Percentiles rank a stretch among this genome's conserved stretches.
These are phyloP conservation scores for Limosa lapponica DNA, from an alignment of 2,797 vertebrate species.

Conservation along the genomic window DNA sequence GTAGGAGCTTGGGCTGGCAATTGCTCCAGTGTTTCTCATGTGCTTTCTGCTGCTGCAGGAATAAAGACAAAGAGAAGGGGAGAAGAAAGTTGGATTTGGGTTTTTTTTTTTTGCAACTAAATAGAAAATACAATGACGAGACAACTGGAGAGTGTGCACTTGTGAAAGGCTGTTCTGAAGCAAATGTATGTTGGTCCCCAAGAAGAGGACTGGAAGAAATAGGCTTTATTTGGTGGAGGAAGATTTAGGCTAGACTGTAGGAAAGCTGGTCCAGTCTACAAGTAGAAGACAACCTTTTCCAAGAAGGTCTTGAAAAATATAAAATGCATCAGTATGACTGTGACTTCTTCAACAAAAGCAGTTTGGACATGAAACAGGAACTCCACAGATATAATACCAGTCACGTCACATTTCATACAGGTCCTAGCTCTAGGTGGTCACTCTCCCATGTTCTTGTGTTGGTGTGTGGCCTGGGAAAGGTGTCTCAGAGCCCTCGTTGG, in stretches of 20 bases:
- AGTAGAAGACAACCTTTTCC: not conserved
- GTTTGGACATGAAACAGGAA: not conserved
- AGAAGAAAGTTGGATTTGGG: not conserved
- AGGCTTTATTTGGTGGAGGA: not conserved
- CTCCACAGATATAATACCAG: not conserved
- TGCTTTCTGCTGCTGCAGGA: not conserved
- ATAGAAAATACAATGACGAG: accelerated
- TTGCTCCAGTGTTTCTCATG: accelerated
- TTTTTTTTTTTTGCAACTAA: not conserved
- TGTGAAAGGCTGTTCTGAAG: not conserved
- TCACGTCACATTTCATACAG: accelerated
- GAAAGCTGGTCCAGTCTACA: not conserved
- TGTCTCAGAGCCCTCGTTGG: accelerated
- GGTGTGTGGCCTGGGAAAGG: not conserved
- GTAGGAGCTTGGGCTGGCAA: not conserved
- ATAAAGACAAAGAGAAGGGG: not conserved
- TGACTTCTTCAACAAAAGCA: not conserved
- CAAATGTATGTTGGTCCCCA: not conserved
- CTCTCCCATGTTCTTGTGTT: not conserved
- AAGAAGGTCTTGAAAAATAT: not conserved
- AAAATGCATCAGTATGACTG: not conserved
- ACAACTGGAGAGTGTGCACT: not conserved
- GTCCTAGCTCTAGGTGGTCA: accelerated
- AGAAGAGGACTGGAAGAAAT: not conserved
- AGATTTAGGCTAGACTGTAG: not conserved